Base-by-base conservation (phyloP, 2,113 vertebrate genomes). In the Hystrix cristata region DNA sequence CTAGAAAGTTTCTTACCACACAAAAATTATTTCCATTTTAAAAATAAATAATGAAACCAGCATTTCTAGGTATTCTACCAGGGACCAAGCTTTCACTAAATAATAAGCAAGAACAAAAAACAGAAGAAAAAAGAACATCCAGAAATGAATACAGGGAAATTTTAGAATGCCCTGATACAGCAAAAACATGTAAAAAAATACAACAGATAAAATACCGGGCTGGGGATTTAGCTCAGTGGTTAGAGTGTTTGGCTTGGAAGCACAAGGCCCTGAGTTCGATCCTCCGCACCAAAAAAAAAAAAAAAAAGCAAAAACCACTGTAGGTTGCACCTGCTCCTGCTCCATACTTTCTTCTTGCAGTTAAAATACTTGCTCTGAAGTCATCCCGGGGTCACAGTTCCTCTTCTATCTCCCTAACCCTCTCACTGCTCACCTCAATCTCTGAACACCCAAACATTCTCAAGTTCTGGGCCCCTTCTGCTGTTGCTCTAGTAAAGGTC, bases 31-130 rank as follows among this genome's bases (percentile, higher is more conserved):
- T 76, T 78, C 48, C 15, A 82, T 23, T 46, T 62, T 34, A 74
- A 14, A 60, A 67, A 87, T 60, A 85, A 92, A 87, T 64, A 79
- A 94, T 43, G 31, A 96, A 90, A 12, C 8, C 31, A 38, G 29
- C 57, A n/a, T 65, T 87, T 95, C 62, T 34, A 95, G 86, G 29
- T 31, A 12, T 79, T 79, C 55, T 38, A 43, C 5, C 31, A 92
- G 25, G 82, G 43, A 96, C 46, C 5, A 89, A 80, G 46, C 3
- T 60, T 94, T 76, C 14, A 31, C 34, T 16, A 67, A 14, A 95
- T 53, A 79, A 78, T 90, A 10, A 95, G 27, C 48, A 74, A 88
- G 3, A 65, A 71, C 8, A 46, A 48, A 79, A 38, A 18, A 51
- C 62, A 53, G 43, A 4, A 4, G 34, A 27, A 11, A 0, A 29